These are phyloP conservation scores for Stratiomys singularior DNA, from an alignment of 2,888 invertebrate genomes.

Conservation along the genomic window DNA sequence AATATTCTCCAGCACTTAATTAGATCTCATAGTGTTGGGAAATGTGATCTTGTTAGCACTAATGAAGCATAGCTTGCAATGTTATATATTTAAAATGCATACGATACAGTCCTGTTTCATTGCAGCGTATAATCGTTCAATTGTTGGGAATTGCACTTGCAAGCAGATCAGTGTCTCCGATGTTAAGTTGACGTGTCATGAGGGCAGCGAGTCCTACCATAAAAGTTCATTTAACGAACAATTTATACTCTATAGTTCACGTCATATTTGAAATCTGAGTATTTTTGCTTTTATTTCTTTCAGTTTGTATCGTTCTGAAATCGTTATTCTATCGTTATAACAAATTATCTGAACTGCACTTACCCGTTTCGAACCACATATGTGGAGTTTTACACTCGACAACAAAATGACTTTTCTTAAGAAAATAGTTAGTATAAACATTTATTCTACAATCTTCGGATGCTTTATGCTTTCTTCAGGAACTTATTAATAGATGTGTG, in stretches of 20 bases:
- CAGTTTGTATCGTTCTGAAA: conserved; percentile 16
- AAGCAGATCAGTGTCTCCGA: not conserved
- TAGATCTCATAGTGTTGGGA: conserved; percentile 39
- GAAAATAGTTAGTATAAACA: too few species aligned
- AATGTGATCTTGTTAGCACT: conserved; percentile 24
- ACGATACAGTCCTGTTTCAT: not conserved
- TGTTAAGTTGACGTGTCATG: conserved; percentile 6
- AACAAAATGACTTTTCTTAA: not conserved
- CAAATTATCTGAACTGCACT: conserved; percentile 18
- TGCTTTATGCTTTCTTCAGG: too few species aligned
- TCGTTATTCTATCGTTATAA: conserved; percentile 5
- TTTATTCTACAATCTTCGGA: too few species aligned
- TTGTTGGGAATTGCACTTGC: not conserved
- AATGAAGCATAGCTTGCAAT: conserved; percentile 7
- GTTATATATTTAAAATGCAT: not conserved
- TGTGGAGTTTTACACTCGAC: not conserved
- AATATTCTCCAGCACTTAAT: conserved; percentile 18
- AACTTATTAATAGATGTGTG: too few species aligned
- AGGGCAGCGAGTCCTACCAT: conserved; percentile 15
- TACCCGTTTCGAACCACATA: not conserved
- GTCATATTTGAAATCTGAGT: conserved; percentile 14
- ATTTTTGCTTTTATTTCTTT: not conserved
- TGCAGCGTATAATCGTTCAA: not conserved
- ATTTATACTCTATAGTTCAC: not conserved
- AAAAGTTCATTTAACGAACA: not conserved